phyloP scores from a whole-genome alignment of 2,113 vertebrate genomes.

The Gopherus flavomarginatus region DNA sequence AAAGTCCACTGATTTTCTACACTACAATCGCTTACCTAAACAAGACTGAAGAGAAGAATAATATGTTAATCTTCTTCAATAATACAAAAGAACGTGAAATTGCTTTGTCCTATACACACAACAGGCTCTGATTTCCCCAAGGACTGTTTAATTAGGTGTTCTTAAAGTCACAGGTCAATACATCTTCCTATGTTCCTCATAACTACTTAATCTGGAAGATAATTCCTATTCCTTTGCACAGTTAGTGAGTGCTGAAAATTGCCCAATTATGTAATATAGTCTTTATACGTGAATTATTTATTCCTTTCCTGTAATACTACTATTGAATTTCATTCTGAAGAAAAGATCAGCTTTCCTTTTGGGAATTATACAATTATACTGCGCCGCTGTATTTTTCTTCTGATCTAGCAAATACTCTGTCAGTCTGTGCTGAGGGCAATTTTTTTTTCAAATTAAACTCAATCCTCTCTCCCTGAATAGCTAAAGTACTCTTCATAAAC shows the following conservation, averaged over 20 bases:
- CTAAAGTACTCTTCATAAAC: not conserved
- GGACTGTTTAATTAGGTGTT: not conserved
- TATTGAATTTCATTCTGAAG: not conserved
- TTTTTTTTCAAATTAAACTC: not conserved
- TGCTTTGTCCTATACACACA: not conserved
- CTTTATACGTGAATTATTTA: not conserved
- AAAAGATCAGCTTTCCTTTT: not conserved
- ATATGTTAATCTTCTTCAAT: not conserved
- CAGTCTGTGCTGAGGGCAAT: not conserved
- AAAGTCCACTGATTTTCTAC: fast-evolving
- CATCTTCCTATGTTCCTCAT: not conserved
- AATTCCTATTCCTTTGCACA: not conserved
- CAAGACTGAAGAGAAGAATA: not conserved
- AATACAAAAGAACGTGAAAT: not conserved
- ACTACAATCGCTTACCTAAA: not conserved
- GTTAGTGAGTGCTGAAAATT: not conserved
- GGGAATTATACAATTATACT: not conserved
- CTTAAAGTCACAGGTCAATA: not conserved
- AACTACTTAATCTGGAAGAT: not conserved
- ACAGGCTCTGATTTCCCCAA: not conserved
- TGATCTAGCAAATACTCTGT: not conserved
- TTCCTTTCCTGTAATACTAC: not conserved
- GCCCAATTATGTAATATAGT: not conserved
- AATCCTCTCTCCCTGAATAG: not conserved
- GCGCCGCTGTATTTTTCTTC: not conserved